Evolutionary conservation across 2,888 invertebrate genomes (phyloP).

Genomic region (Synergus japonicus): DNA sequence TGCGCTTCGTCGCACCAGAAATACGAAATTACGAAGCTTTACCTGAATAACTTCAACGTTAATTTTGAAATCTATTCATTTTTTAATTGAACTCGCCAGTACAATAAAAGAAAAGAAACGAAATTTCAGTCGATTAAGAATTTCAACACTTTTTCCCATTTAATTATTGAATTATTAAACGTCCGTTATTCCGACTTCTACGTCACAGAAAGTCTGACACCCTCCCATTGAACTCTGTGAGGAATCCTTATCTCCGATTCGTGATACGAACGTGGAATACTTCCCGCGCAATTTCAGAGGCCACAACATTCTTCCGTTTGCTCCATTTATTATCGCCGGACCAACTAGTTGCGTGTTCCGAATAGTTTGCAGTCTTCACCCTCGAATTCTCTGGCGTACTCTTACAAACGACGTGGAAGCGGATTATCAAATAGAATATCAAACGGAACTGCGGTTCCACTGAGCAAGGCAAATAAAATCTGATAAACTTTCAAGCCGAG

Average conservation of each 20-base stretch:
- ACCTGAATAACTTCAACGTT: not conserved
- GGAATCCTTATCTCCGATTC: slow-evolving; percentile 9
- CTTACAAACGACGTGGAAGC: not conserved
- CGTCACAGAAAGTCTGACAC: not conserved
- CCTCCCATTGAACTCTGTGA: not conserved
- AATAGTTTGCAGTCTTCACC: slow-evolving; percentile 28
- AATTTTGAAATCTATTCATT: not conserved
- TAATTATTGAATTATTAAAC: not conserved
- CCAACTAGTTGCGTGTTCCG: slow-evolving; percentile 24
- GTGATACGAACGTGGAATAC: slow-evolving; percentile 14
- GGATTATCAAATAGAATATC: not conserved
- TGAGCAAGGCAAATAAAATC: slow-evolving; percentile 13
- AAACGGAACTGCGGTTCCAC: not conserved
- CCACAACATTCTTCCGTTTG: slow-evolving; percentile 22
- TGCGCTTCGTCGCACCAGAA: slow-evolving; percentile 67
- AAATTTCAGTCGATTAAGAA: not conserved
- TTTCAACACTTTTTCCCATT: not conserved
- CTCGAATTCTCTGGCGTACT: slow-evolving; percentile 16
- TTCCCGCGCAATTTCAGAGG: slow-evolving; percentile 25
- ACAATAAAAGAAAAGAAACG: too few species aligned
- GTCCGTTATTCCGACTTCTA: not conserved
- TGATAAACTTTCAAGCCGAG: slow-evolving; percentile 8
- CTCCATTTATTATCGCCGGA: slow-evolving; percentile 25
- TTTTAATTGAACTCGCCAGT: too few species aligned
- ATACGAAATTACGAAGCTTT: slow-evolving; percentile 56